Conservation (phyloP, 2,113 vertebrate genomes). For the Pampusana beccarii region DNA sequence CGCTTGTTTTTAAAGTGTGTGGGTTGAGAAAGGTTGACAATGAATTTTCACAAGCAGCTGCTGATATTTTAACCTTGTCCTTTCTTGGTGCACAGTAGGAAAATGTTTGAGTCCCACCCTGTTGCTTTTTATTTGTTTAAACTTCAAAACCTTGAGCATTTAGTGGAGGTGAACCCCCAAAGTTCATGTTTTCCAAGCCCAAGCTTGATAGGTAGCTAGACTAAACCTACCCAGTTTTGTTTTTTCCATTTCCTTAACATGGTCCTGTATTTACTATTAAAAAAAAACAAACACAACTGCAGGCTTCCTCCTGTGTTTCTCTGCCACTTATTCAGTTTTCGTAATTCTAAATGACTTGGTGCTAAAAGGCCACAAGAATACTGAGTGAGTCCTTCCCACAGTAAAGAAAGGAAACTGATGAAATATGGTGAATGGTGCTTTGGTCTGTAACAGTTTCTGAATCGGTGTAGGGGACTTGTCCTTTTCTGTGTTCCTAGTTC, state of each 20-base stretch:
- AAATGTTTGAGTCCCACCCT: not conserved
- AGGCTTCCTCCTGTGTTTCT: not conserved
- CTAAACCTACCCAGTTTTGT: not conserved
- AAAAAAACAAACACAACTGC: not conserved
- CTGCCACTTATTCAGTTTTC: not conserved
- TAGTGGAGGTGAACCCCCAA: not conserved
- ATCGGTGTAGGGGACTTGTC: not conserved
- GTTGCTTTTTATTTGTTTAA: not conserved
- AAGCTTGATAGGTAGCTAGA: not conserved
- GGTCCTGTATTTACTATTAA: not conserved
- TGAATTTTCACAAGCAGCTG: not conserved
- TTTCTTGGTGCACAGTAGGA: not conserved
- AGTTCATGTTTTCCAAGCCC: not conserved
- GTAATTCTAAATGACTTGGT: not conserved
- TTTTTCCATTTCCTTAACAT: not conserved
- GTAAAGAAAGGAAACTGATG: not conserved
- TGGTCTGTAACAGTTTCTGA: not conserved
- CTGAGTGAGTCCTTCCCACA: not conserved
- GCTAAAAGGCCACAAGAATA: not conserved
- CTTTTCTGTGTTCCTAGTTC: not conserved
- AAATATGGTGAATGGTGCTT: not conserved
- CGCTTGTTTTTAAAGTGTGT: slow-evolving; percentile 22
- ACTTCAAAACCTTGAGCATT: not conserved
- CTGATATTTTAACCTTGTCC: not conserved
- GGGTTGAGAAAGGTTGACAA: not conserved